phyloP scores from a whole-genome alignment of 2,888 invertebrate genomes.

The Tipula unca region DNA sequence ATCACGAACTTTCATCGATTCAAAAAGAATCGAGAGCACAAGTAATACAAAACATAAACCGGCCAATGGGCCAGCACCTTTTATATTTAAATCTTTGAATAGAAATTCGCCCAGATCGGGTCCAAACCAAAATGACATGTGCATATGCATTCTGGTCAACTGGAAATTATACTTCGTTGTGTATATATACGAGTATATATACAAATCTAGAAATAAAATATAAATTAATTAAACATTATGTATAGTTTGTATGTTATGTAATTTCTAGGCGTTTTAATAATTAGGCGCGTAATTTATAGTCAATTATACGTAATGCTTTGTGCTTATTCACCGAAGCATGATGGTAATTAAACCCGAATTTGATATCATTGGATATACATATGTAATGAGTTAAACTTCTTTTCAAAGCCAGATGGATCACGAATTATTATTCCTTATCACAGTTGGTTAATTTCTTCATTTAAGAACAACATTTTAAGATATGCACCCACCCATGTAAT shows the following conservation, averaged over 20 bases:
- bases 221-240: not conserved
- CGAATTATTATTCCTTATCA: too few species aligned
- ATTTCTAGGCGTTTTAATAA: not conserved
- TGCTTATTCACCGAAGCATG: not conserved
- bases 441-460: too few species aligned
- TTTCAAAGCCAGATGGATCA: not conserved
- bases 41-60: conserved; percentile 52
- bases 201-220: not conserved
- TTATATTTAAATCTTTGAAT: conserved; percentile 52
- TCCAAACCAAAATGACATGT: conserved; percentile 60
- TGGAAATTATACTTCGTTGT: not conserved
- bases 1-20: conserved; percentile 45
- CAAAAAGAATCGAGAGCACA: conserved; percentile 52
- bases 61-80: conserved; percentile 46
- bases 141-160: conserved; percentile 27
- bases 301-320: not conserved
- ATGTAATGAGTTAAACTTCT: too few species aligned
- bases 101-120: conserved; percentile 54
- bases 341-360: not conserved
- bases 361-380: not conserved
- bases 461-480: too few species aligned
- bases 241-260: not conserved
- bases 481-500: too few species aligned
- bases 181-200: too few species aligned
- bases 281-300: not conserved